Base-by-base conservation (phyloP, 2,888 invertebrate genomes). In the Lampropteryx suffumata region DNA sequence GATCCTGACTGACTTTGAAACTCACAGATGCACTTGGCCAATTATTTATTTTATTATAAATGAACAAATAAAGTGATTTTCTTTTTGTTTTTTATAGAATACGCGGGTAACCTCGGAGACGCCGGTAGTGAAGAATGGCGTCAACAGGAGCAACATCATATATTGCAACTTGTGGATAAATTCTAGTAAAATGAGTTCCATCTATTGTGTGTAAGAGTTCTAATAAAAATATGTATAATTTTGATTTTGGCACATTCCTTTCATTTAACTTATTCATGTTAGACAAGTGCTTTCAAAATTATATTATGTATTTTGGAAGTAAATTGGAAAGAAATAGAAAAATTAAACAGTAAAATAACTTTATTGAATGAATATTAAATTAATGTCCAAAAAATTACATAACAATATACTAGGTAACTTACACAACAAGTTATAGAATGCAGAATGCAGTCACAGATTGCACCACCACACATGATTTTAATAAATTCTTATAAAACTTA, bases 91-190 rank as follows among this genome's bases (percentile, higher is more conserved):
- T 26, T 34, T 29, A 11, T 84, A 96, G 98, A 98, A 84, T 98
- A 98, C 79, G 98, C 98, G 17, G 98, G 98, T 9, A 98, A 98
- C 89, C 92, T 98, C 61, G 98, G 98, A 0, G 97, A 98, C 71
- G 95, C 94, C 17, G 97, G 96, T 44, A 96, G 96, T 71, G 92
- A 93, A 28, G 95, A 96, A 66, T 96, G 96, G 93, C 93, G 95
- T 64, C 95, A 96, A 75, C 94, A 95, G 65, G 98, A 98, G 73
- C 97, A 98, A 71, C 95, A 97, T 67, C 96, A 97, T 75, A 97
- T 98, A 76, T 87, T 98, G 61, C 96, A 97, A 82, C 92, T 98
- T 65, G 95, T 98, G 37, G 98, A 98, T 88, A 97, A 98, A 84
- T 98, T 98, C 90, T 98, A 93, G 61, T 49, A n/a, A 14, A n/a